Percentiles rank a stretch among this genome's conserved stretches.
phyloP scores from a whole-genome alignment of 1,140 invertebrate species.

The Sycophaga agraensis region DNA sequence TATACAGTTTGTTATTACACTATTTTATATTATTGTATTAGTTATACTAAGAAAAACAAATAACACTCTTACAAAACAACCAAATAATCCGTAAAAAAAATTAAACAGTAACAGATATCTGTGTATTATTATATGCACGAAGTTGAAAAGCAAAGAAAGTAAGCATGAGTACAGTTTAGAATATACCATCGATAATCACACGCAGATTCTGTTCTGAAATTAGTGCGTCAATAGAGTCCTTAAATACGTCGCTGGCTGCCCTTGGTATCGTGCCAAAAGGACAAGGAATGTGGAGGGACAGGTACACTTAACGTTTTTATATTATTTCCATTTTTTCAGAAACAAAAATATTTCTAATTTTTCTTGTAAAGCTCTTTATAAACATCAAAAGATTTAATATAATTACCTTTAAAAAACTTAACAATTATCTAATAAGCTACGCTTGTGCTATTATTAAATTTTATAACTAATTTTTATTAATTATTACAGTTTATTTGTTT shows the following conservation, averaged over 20 bases:
- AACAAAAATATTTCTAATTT: neutral
- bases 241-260: constrained; percentile 58
- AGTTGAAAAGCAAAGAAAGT: constrained; percentile 34
- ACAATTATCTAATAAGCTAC: constrained; percentile 20
- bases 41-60: constrained; percentile 18
- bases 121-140: constrained; percentile 25
- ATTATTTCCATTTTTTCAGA: constrained; percentile 9
- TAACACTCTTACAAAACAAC: neutral
- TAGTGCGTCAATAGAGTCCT: constrained; percentile 55
- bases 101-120: constrained; percentile 9
- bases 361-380: constrained; percentile 6
- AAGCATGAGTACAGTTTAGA: constrained; percentile 48
- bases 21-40: too few species aligned
- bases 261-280: constrained; percentile 57
- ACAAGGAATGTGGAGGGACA: constrained; percentile 64
- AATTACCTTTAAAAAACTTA: neutral
- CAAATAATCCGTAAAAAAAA: neutral
- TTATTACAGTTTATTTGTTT: too few species aligned
- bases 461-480: too few species aligned
- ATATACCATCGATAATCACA: constrained; percentile 47
- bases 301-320: constrained; percentile 50
- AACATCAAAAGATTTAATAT: constrained; percentile 1
- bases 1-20: constrained; percentile 25
- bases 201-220: constrained; percentile 55
- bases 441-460: constrained; percentile 22